These are phyloP conservation scores for Siderastrea siderea DNA, from an alignment of 92 coral and sea anemone species.

Conservation along the genomic window DNA sequence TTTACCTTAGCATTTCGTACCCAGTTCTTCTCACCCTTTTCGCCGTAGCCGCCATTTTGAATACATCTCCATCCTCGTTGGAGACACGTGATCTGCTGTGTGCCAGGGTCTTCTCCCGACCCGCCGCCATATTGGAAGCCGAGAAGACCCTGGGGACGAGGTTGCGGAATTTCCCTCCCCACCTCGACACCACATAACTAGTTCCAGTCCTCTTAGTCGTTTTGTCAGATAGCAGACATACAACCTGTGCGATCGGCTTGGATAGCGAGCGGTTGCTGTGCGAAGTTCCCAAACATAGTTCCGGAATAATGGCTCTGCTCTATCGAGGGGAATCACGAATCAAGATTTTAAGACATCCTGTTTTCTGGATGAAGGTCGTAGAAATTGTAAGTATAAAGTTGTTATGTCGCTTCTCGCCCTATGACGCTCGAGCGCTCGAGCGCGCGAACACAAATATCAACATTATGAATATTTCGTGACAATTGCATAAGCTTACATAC, in stretches of 20 bases:
- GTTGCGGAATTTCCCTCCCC: neutral
- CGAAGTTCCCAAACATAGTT: too few species aligned
- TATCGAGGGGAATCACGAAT: constrained; percentile 79
- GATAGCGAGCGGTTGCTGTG: neutral
- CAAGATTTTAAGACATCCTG: constrained; percentile 68
- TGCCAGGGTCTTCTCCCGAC: too few species aligned
- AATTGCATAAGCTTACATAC: neutral
- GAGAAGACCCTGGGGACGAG: too few species aligned
- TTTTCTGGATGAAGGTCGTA: constrained; percentile 83
- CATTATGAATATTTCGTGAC: neutral
- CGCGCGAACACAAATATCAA: constrained; percentile 17
- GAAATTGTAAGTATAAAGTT: constrained; percentile 79
- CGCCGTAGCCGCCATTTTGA: too few species aligned
- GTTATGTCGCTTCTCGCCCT: neutral
- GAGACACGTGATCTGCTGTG: too few species aligned
- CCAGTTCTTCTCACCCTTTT: too few species aligned
- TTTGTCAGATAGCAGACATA: too few species aligned
- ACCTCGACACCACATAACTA: neutral
- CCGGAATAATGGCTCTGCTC: constrained; percentile 72
- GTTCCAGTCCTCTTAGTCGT: neutral
- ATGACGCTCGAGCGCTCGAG: neutral
- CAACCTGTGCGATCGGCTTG: neutral
- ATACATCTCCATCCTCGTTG: too few species aligned
- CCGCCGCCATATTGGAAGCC: too few species aligned
- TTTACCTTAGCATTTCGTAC: too few species aligned